These are phyloP conservation scores for Tipula helvola DNA, from an alignment of 2,888 invertebrate genomes.

Conservation along the genomic window DNA sequence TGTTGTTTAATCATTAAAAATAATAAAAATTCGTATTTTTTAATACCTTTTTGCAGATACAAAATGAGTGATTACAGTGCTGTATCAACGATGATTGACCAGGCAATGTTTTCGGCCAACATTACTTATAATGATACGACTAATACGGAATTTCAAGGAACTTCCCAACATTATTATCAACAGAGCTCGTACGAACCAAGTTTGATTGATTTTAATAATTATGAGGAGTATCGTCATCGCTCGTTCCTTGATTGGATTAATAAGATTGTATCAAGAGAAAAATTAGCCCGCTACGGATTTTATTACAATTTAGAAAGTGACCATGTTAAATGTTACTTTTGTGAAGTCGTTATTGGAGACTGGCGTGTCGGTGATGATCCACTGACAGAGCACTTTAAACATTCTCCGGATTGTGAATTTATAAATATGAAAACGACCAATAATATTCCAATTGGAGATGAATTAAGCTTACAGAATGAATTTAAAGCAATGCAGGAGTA, in stretches of 20 bases:
- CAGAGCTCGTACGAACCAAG: neutral
- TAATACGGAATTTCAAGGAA: neutral
- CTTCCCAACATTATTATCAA: conserved; percentile 30
- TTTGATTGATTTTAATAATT: conserved; percentile 17
- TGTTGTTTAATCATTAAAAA: too few species aligned
- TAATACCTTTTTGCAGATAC: too few species aligned
- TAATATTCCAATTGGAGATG: conserved; percentile 38
- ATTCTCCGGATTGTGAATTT: conserved; percentile 63
- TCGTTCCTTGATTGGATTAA: neutral
- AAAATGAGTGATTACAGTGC: too few species aligned
- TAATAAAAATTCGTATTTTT: too few species aligned
- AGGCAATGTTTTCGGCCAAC: neutral
- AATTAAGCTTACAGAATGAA: conserved; percentile 5
- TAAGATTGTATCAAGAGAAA: neutral
- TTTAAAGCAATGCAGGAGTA: conserved; percentile 17
- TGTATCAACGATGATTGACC: neutral
- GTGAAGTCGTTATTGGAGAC: conserved; percentile 54
- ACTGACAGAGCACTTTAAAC: conserved; percentile 56
- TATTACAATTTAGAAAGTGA: conserved; percentile 58
- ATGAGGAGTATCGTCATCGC: neutral
- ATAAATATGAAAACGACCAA: conserved; percentile 44
- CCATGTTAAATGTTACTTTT: conserved; percentile 60
- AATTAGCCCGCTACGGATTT: conserved; percentile 63
- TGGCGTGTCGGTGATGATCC: conserved; percentile 68
- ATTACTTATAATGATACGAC: neutral